Base-by-base conservation (phyloP, 2,113 vertebrate species). In the Pycnonotus jocosus region DNA sequence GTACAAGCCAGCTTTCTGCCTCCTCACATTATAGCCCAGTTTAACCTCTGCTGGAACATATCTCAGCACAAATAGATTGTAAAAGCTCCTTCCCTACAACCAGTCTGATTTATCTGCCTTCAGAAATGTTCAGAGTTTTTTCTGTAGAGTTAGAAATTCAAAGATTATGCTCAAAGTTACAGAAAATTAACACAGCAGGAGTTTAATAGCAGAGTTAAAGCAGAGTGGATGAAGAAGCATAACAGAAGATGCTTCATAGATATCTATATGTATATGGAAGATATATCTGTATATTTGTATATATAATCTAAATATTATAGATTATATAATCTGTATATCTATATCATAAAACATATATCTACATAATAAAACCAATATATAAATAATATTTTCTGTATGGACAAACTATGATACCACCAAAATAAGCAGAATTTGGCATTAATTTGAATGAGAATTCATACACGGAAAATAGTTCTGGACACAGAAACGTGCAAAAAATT, bases 1-100 rank as follows among this genome's bases (percentile, higher is more conserved):
- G 70, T 84, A 83, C 74, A 73, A 35, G 81, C 90, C 97, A 97
- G 96, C 47, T 96, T 95, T 96, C 92, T 94, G 69, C 92, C 88
- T 91, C 64, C 72, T 90, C 88, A 72, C 88, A 87, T 85, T 79
- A 64, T 62, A 92, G 38, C 80, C 61, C 71, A 91, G 74, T 65
- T 97, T 93, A 97, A 94, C 92, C 82, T 94, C 84, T 92, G n/a
- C 51, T 88, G 65, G 40, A 94, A 94, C 61, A 24, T 18, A 62
- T 6, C 23, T 33, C 93, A 93, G 62, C 48, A 78, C 42, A 83
- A 64, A 77, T 62, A n/a, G 37, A 54, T n/a, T 37, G 31, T 10
- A 50, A 77, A 53, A 33, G 20, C 15, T 78, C 7, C 57, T 94
- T 37, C 30, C 4, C 72, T 78, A 47, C 56, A 64, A n/a, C 8